A percentile compares a stretch with the other conserved stretches of the same genome.
These are phyloP conservation scores for Eulithis testata DNA, from an alignment of 2,888 invertebrate species.

Conservation along the genomic window DNA sequence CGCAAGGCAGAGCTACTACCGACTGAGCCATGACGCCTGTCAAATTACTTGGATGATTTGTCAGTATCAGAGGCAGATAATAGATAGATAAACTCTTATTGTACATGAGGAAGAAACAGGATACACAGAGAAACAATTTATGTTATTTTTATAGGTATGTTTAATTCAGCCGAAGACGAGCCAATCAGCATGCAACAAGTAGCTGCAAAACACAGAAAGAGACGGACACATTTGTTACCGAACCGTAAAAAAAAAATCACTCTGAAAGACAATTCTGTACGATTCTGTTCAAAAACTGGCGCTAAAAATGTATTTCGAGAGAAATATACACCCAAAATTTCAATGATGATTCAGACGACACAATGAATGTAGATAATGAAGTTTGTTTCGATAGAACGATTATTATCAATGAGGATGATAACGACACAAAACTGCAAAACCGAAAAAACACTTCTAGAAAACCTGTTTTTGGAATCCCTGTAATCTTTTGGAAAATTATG, in stretches of 20 bases:
- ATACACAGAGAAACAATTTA: too few relatives aligned
- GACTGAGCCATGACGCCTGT: too few relatives aligned
- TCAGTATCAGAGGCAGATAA: too few relatives aligned
- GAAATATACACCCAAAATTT: not conserved
- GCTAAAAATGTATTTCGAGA: not conserved
- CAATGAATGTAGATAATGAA: slow-evolving; percentile 25
- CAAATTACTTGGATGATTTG: too few relatives aligned
- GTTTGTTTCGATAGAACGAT: slow-evolving; percentile 2
- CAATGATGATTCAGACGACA: slow-evolving; percentile 11
- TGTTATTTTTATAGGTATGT: too few relatives aligned
- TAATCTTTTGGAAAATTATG: not conserved
- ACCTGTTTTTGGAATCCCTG: slow-evolving; percentile 1
- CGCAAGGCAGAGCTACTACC: too few relatives aligned
- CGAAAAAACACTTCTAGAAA: slow-evolving; percentile 21
- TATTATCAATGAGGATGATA: slow-evolving; percentile 8
- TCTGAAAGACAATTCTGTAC: not conserved
- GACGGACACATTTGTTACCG: slow-evolving; percentile 14
- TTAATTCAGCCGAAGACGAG: not conserved
- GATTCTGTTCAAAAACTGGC: slow-evolving; percentile 3
- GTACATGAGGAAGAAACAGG: too few relatives aligned
- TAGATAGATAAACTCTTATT: too few relatives aligned
- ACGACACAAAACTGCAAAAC: slow-evolving; percentile 34
- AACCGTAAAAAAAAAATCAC: not conserved
- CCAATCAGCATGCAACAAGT: slow-evolving; percentile 12
- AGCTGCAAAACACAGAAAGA: slow-evolving; percentile 21